phyloP scores from a whole-genome alignment of 92 coral and sea anemone species.

The Nematostella vectensis region DNA sequence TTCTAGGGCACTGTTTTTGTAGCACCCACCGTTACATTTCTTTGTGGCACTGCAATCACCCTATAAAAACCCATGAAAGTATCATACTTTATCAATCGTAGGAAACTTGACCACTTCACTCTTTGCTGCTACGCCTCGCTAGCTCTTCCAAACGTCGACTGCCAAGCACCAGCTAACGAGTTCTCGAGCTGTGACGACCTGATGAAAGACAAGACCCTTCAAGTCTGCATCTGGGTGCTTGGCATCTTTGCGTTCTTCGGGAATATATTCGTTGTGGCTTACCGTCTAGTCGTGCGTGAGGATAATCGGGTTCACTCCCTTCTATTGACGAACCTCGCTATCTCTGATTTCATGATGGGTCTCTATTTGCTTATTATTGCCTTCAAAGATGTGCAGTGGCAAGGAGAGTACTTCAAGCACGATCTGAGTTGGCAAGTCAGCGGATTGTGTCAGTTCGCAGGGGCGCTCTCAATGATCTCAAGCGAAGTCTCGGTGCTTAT shows the following conservation, averaged over 20 bases:
- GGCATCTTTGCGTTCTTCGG: slow-evolving; percentile 32
- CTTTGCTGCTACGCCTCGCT: slow-evolving; percentile 45
- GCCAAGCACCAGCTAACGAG: slow-evolving; percentile 33
- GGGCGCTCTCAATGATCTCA: slow-evolving; percentile 26
- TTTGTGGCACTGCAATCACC: too few species aligned
- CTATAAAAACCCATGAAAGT: background rate
- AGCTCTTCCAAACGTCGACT: slow-evolving; percentile 20
- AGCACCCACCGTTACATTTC: too few species aligned
- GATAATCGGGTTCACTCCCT: slow-evolving; percentile 36
- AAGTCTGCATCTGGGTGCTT: slow-evolving; percentile 33
- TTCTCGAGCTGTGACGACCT: slow-evolving; percentile 50
- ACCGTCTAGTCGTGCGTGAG: slow-evolving; percentile 14
- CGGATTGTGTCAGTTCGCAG: slow-evolving; percentile 30
- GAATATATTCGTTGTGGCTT: slow-evolving; percentile 18
- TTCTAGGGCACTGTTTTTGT: too few species aligned
- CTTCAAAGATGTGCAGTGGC: slow-evolving; percentile 35
- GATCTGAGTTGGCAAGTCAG: slow-evolving; percentile 32
- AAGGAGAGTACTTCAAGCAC: slow-evolving; percentile 38
- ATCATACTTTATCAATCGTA: background rate
- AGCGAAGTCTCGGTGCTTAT: slow-evolving; percentile 42
- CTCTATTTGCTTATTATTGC: slow-evolving; percentile 34
- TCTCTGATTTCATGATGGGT: slow-evolving; percentile 39
- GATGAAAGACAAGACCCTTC: slow-evolving; percentile 33
- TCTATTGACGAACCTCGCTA: slow-evolving; percentile 32
- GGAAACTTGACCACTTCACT: slow-evolving; percentile 40